phyloP scores from a whole-genome alignment of 2,888 invertebrate species.

The Cerceris ruficornis region DNA sequence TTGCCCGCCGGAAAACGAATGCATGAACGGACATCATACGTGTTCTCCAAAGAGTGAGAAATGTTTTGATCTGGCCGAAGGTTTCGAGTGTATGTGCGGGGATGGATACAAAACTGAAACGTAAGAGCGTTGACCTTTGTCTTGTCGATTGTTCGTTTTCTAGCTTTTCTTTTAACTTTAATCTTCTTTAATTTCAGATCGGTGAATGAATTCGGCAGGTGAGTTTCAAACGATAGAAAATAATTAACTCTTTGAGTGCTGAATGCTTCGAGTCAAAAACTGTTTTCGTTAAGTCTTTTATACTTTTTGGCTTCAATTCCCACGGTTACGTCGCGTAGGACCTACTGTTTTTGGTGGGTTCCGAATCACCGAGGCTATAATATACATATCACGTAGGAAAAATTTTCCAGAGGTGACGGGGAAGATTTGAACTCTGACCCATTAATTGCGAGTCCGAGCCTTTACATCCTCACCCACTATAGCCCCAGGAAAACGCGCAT shows the following conservation, averaged over 20 bases:
- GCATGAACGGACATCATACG: slow-evolving; percentile 94
- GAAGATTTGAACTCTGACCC: too few relatives aligned
- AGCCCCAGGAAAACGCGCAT: too few relatives aligned
- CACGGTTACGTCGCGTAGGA: too few relatives aligned
- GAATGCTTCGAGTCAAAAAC: too few relatives aligned
- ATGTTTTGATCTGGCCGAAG: slow-evolving; percentile 91
- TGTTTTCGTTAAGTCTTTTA: too few relatives aligned
- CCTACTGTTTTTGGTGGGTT: too few relatives aligned
- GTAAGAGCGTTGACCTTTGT: slow-evolving; percentile 76
- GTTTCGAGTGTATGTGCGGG: slow-evolving; percentile 94
- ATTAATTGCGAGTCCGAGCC: too few relatives aligned
- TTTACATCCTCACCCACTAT: too few relatives aligned
- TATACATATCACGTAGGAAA: too few relatives aligned
- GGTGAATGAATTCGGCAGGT: slow-evolving; percentile 75
- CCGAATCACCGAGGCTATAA: too few relatives aligned
- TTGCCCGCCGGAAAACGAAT: slow-evolving; percentile 97
- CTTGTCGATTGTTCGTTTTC: neutral
- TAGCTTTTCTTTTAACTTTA: slow-evolving; percentile 16
- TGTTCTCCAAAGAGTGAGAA: slow-evolving; percentile 94
- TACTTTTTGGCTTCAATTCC: too few relatives aligned
- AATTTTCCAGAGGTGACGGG: too few relatives aligned
- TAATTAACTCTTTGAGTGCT: neutral
- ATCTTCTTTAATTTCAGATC: slow-evolving; percentile 69
- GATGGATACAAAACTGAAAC: slow-evolving; percentile 86
- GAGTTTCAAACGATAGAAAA: slow-evolving; percentile 15